These are phyloP conservation scores for Gyrodactylus bullatarudis DNA, from an alignment of 1,140 invertebrate genomes.

Conservation along the genomic window DNA sequence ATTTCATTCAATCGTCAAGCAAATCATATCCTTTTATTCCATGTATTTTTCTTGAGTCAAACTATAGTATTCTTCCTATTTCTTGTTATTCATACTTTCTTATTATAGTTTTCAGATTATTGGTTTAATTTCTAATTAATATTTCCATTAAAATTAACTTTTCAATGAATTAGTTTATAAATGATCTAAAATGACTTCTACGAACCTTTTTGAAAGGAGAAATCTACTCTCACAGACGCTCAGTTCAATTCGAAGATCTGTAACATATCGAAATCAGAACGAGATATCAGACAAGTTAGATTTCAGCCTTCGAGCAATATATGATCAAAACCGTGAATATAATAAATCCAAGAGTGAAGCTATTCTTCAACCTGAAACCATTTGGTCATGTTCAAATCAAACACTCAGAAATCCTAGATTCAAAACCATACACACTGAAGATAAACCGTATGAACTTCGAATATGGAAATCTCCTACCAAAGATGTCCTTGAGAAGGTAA, in stretches of 20 bases:
- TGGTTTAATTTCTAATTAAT: too few relatives aligned
- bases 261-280: background rate
- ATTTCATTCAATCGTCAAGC: background rate
- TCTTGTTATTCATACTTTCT: too few relatives aligned
- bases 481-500: background rate
- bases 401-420: background rate
- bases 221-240: background rate
- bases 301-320: background rate
- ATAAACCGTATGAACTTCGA: background rate
- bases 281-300: background rate
- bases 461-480: background rate
- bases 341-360: background rate
- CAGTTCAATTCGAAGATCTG: background rate
- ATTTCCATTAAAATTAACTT: too few relatives aligned
- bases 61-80: too few relatives aligned
- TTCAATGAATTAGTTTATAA: background rate
- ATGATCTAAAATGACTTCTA: background rate
- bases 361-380: background rate
- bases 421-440: background rate
- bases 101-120: too few relatives aligned
- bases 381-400: background rate
- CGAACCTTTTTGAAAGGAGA: background rate
- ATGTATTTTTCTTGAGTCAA: too few relatives aligned
- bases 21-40: background rate
- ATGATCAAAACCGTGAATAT: background rate